Percentiles rank a stretch among this genome's conserved stretches.
Conservation (phyloP, 2,113 vertebrate species). For the Microcebus lehilahytsara region DNA sequence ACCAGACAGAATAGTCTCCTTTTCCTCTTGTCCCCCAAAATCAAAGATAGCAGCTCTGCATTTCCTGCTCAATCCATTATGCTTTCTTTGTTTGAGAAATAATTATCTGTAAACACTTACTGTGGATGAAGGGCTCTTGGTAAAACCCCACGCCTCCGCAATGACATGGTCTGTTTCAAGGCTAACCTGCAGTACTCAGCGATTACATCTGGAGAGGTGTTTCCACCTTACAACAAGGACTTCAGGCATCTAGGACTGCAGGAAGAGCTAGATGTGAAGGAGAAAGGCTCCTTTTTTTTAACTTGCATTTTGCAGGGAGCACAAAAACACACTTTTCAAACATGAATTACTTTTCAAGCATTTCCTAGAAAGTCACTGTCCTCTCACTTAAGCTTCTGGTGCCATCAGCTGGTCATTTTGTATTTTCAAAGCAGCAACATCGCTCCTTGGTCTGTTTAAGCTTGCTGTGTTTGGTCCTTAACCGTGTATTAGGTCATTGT, state of each 20-base stretch:
- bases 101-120: not conserved
- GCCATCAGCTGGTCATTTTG: conserved; percentile 50
- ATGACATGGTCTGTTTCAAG: not conserved
- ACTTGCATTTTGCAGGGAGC: not conserved
- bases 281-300: not conserved
- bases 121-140: not conserved
- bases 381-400: not conserved
- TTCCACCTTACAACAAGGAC: not conserved
- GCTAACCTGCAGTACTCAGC: not conserved
- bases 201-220: not conserved
- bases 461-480: not conserved
- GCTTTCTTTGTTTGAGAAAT: not conserved
- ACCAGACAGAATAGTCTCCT: not conserved
- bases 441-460: not conserved
- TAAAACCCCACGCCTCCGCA: not conserved
- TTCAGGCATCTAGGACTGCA: not conserved
- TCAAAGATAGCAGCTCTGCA: not conserved
- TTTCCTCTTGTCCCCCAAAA: not conserved
- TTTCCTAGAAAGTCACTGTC: not conserved
- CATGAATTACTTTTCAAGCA: not conserved
- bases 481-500: not conserved
- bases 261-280: not conserved
- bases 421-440: not conserved
- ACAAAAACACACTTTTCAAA: not conserved
- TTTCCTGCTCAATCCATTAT: not conserved